A percentile compares a stretch with the other conserved stretches of the same genome.
Evolutionary conservation across 2,888 invertebrate genomes (phyloP).

Genomic region (Acrocera orbiculus): DNA sequence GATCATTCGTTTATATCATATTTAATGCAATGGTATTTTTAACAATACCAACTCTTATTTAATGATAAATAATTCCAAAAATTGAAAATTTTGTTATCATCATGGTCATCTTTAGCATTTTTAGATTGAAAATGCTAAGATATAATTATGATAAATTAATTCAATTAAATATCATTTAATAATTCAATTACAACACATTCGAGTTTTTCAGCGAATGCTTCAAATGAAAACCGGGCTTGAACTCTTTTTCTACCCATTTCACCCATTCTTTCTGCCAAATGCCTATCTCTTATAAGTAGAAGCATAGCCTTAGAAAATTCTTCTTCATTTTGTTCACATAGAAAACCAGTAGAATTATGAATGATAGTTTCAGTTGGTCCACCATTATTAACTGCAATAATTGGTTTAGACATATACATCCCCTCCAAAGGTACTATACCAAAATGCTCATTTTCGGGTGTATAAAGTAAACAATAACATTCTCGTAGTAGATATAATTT

Average conservation of each 20-base stretch:
- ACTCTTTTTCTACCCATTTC: constrained; percentile 57
- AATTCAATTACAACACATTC: constrained; percentile 27
- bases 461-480: constrained; percentile 74
- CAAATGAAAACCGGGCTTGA: constrained; percentile 64
- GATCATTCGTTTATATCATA: too few relatives aligned
- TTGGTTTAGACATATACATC: constrained; percentile 85
- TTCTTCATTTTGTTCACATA: constrained; percentile 50
- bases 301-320: constrained; percentile 64
- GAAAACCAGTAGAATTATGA: constrained; percentile 60
- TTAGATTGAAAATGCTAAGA: too few relatives aligned
- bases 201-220: constrained; percentile 54
- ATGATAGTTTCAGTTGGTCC: constrained; percentile 86
- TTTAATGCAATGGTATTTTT: too few relatives aligned
- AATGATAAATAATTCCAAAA: too few relatives aligned
- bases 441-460: constrained; percentile 94
- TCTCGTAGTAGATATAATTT: constrained; percentile 67
- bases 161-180: constrained; percentile 2
- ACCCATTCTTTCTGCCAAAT: constrained; percentile 50
- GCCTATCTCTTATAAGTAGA: constrained; percentile 43
- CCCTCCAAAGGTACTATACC: constrained; percentile 98
- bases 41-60: too few relatives aligned
- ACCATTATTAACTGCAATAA: constrained; percentile 88
- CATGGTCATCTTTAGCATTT: too few relatives aligned
- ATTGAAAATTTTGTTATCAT: too few relatives aligned
- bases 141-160: background rate